Conservation (phyloP, 1,140 invertebrate species). For the Globodera ellingtonae region DNA sequence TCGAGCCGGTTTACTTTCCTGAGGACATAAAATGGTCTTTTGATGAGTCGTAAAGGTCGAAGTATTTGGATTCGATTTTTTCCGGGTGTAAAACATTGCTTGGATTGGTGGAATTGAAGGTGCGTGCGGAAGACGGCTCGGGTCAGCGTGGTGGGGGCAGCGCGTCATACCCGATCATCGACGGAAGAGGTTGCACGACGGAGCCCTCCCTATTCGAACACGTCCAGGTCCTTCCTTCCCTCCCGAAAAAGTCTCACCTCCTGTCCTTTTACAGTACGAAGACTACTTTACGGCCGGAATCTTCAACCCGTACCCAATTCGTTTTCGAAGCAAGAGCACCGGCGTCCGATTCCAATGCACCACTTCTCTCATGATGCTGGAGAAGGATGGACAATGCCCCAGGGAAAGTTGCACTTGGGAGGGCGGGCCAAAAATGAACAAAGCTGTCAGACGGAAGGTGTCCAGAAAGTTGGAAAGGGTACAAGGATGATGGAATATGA, state of each 20-base stretch:
- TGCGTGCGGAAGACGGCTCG: background rate
- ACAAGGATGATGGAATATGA: background rate
- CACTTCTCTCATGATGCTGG: slow-evolving; percentile 31
- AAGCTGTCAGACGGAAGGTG: background rate
- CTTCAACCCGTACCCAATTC: slow-evolving; percentile 52
- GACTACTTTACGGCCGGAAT: slow-evolving; percentile 54
- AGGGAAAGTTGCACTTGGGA: slow-evolving; percentile 40
- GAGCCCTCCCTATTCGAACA: slow-evolving; percentile 52
- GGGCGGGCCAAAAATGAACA: slow-evolving; percentile 21
- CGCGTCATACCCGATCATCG: slow-evolving; percentile 45
- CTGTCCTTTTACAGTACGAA: slow-evolving; percentile 41
- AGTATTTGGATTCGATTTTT: too few relatives aligned
- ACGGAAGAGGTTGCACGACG: slow-evolving; percentile 48
- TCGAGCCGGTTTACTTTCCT: too few relatives aligned
- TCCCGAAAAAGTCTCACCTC: background rate
- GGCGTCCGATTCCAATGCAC: slow-evolving; percentile 47
- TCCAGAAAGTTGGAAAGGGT: slow-evolving; percentile 32
- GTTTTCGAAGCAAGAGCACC: slow-evolving; percentile 43
- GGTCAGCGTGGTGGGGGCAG: slow-evolving; percentile 6
- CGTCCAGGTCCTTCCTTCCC: slow-evolving; percentile 40
- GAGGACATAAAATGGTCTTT: too few relatives aligned
- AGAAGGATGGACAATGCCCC: slow-evolving; percentile 30
- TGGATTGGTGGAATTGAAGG: background rate
- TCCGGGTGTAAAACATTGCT: too few relatives aligned
- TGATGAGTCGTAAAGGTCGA: too few relatives aligned